Evolutionary conservation across 30 jellyfish, hydroid and myxozoan species (phyloP).

Genomic region (Mastigias papua): DNA sequence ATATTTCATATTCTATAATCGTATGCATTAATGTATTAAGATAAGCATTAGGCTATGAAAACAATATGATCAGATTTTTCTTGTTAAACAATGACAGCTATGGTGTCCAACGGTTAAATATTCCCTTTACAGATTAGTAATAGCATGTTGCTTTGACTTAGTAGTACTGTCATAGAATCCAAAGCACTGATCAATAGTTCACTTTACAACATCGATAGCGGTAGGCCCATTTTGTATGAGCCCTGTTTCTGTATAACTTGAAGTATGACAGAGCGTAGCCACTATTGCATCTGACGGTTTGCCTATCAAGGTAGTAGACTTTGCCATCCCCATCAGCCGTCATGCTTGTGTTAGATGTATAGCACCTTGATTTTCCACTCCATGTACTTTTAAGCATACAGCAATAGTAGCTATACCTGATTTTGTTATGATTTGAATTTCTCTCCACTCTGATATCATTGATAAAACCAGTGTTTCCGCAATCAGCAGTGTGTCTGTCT

Average conservation of each 20-base stretch:
- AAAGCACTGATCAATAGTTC: neutral
- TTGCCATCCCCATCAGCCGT: conserved; percentile 52
- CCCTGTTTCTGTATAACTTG: conserved; percentile 20
- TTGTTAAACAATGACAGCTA: too few relatives aligned
- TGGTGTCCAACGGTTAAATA: neutral
- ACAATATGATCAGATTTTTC: too few relatives aligned
- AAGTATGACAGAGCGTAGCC: conserved; percentile 54
- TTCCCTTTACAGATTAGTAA: neutral
- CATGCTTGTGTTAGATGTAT: conserved; percentile 5
- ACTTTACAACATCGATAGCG: conserved; percentile 52
- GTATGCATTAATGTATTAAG: too few relatives aligned
- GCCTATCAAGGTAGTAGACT: conserved; percentile 62
- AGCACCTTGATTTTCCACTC: conserved; percentile 17
- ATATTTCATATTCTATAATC: too few relatives aligned
- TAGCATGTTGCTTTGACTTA: neutral
- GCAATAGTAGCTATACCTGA: conserved; percentile 62
- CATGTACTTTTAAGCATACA: conserved; percentile 22
- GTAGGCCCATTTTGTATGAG: conserved; percentile 47
- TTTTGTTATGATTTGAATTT: conserved; percentile 33
- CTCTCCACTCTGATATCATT: conserved; percentile 44
- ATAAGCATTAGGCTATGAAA: too few relatives aligned
- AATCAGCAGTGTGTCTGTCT: conserved; percentile 54
- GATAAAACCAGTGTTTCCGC: conserved; percentile 50
- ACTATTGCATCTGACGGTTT: conserved; percentile 39
- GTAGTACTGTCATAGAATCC: neutral